These are phyloP conservation scores for Oncopodura yosiiana DNA, from an alignment of 1,140 invertebrate species.

Conservation along the genomic window DNA sequence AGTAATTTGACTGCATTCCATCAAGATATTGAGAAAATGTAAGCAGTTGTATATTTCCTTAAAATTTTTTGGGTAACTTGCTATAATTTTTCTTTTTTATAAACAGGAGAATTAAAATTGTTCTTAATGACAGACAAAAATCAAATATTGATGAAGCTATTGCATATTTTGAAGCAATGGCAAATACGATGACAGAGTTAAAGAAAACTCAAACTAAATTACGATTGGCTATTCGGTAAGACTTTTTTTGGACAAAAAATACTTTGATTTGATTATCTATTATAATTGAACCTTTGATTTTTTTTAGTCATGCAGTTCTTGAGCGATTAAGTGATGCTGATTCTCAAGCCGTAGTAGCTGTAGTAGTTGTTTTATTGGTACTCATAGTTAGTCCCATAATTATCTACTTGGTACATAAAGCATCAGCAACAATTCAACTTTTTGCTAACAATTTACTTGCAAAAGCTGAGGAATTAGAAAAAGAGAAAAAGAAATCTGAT, in stretches of 20 bases:
- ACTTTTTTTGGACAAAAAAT: too few relatives aligned
- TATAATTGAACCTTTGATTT: too few relatives aligned
- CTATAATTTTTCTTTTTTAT: background rate
- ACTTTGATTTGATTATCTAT: too few relatives aligned
- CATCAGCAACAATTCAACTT: slow-evolving; percentile 72
- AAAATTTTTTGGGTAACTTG: background rate
- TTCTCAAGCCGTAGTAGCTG: slow-evolving; percentile 63
- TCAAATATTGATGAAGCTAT: slow-evolving; percentile 35
- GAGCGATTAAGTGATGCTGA: slow-evolving; percentile 58
- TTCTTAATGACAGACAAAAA: slow-evolving; percentile 25
- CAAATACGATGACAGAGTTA: slow-evolving; percentile 36
- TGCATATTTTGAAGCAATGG: slow-evolving; percentile 37
- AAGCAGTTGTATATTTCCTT: slow-evolving; percentile 31
- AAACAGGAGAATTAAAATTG: slow-evolving; percentile 30
- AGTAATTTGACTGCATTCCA: slow-evolving; percentile 46
- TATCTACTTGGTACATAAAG: slow-evolving; percentile 68
- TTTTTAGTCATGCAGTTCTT: slow-evolving; percentile 60
- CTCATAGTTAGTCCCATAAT: slow-evolving; percentile 71
- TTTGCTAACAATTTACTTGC: slow-evolving; percentile 66
- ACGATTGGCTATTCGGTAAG: slow-evolving; percentile 41
- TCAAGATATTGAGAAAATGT: slow-evolving; percentile 48
- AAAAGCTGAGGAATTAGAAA: slow-evolving; percentile 69
- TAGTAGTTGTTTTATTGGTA: slow-evolving; percentile 63
- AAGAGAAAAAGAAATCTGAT: slow-evolving; percentile 73
- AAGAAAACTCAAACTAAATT: slow-evolving; percentile 30